phyloP scores from a whole-genome alignment of 2,888 invertebrate species.

The Spilosoma lubricipeda region DNA sequence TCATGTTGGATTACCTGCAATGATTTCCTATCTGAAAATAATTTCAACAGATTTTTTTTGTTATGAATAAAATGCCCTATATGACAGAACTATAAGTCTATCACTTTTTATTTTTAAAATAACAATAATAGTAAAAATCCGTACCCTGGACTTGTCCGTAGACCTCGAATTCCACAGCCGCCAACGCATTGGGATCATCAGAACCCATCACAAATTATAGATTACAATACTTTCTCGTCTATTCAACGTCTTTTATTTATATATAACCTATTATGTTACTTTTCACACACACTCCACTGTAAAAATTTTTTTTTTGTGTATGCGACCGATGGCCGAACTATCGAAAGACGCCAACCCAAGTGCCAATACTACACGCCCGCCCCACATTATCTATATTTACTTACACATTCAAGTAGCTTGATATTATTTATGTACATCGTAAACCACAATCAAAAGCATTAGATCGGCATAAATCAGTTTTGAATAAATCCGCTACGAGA shows the following conservation, averaged over 20 bases:
- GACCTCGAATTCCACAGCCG: conserved; percentile 96
- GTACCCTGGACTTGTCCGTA: conserved; percentile 96
- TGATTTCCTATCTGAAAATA: too few species aligned
- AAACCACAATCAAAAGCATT: conserved; percentile 23
- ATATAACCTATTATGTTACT: background rate
- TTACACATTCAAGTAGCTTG: conserved; percentile 41
- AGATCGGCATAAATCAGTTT: background rate
- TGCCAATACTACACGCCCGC: conserved; percentile 63
- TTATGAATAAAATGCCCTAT: too few species aligned
- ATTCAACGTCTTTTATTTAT: background rate
- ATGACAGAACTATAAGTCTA: too few species aligned
- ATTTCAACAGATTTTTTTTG: too few species aligned
- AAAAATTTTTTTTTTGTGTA: conserved; percentile 22
- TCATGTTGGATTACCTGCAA: too few species aligned
- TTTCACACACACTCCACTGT: conserved; percentile 18
- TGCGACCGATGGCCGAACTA: conserved; percentile 40
- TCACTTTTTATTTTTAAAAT: background rate
- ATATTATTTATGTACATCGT: conserved; percentile 40
- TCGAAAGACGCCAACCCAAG: conserved; percentile 65
- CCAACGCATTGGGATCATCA: conserved; percentile 87
- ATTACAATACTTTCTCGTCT: background rate
- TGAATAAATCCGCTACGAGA: background rate
- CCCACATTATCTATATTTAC: conserved; percentile 54
- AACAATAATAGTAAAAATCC: background rate
- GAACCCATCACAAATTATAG: conserved; percentile 80